phyloP scores from a whole-genome alignment of 2,113 vertebrate species.

The Mystacornis crossleyi region DNA sequence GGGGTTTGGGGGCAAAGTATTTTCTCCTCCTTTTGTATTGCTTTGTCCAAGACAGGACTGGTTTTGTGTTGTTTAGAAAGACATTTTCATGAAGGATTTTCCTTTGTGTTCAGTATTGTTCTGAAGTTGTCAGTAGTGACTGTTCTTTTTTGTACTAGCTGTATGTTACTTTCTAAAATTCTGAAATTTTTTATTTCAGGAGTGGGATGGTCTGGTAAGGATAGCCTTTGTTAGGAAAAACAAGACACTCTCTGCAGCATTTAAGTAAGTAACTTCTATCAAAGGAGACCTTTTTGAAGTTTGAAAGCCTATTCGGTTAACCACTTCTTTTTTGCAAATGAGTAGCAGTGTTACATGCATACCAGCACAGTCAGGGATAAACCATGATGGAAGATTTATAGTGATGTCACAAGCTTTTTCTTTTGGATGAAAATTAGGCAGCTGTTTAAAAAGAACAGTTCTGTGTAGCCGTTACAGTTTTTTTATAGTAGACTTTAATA shows the following conservation, averaged over 20 bases:
- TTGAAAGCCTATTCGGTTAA: not conserved
- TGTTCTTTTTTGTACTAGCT: not conserved
- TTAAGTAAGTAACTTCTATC: conserved; percentile 87
- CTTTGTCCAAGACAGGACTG: not conserved
- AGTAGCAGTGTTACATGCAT: not conserved
- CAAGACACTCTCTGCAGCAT: conserved; percentile 91
- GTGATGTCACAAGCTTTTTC: not conserved
- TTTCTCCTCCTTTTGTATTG: not conserved
- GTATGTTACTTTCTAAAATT: not conserved
- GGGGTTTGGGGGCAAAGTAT: not conserved
- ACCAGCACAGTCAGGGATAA: not conserved
- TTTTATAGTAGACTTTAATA: not conserved
- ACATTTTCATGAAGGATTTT: not conserved
- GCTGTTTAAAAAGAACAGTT: not conserved
- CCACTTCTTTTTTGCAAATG: not conserved
- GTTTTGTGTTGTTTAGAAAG: not conserved
- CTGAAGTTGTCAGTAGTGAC: not conserved
- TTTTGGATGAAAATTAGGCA: not conserved
- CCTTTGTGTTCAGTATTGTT: not conserved
- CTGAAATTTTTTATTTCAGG: conserved; percentile 75
- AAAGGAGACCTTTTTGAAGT: not conserved
- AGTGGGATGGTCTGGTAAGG: conserved; percentile 97
- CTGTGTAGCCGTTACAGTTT: fast-evolving
- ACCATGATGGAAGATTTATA: not conserved
- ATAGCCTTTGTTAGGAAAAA: conserved; percentile 99